Percentiles rank a stretch among this genome's conserved stretches.
Conservation (phyloP, 2,888 invertebrate species). For the Brassicogethes aeneus region DNA sequence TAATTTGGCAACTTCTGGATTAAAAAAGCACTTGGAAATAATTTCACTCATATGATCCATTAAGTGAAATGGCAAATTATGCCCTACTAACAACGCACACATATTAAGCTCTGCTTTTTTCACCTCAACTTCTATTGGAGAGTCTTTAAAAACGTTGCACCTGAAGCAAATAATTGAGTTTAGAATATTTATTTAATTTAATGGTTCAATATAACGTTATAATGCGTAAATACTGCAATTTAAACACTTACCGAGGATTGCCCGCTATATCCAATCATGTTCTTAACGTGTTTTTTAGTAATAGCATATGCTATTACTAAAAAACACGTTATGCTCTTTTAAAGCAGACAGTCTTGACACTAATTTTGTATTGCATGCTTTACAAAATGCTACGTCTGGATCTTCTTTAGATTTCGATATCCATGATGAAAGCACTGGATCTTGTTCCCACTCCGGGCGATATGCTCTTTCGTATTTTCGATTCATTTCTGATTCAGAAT, state of each 20-base stretch:
- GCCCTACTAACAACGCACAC: not conserved
- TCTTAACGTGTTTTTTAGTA: not conserved
- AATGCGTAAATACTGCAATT: no score
- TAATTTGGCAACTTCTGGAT: not conserved
- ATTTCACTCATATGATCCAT: not conserved
- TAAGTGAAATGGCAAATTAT: not conserved
- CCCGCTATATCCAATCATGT: not conserved
- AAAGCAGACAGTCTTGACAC: not conserved
- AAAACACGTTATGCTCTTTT: not conserved
- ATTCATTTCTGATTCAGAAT: no score
- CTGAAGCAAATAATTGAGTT: no score
- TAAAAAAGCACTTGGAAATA: not conserved
- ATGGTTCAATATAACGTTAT: no score
- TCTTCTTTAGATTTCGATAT: not conserved
- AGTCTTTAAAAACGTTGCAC: no score
- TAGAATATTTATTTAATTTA: no score
- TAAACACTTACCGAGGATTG: not conserved
- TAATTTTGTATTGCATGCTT: not conserved
- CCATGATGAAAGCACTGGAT: not conserved
- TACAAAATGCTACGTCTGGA: not conserved
- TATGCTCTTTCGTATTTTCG: not conserved
- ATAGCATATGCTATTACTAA: no score
- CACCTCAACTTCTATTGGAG: no score
- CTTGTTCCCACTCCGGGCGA: not conserved
- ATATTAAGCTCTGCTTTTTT: not conserved